Percentiles rank a stretch among this genome's conserved stretches.
phyloP scores from a whole-genome alignment of 2,888 invertebrate species.

The Aporophyla lueneburgensis region DNA sequence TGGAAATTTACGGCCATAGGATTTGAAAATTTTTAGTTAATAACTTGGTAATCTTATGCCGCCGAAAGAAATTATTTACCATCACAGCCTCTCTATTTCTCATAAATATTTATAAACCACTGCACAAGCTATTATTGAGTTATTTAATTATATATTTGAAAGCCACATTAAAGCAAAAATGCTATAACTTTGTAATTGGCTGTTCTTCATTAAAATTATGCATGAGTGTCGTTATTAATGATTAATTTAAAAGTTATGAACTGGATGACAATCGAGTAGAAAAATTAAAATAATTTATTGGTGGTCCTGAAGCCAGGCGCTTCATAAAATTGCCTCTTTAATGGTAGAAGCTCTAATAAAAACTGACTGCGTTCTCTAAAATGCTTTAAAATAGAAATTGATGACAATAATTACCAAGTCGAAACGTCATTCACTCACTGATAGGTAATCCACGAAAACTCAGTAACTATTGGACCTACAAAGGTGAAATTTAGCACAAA shows the following conservation, averaged over 20 bases:
- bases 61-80: neutral
- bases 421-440: too few species aligned
- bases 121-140: constrained; percentile 5
- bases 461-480: too few species aligned
- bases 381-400: too few species aligned
- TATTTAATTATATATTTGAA: constrained; percentile 39
- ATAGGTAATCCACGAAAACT: too few species aligned
- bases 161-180: constrained; percentile 20
- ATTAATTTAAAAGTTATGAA: neutral
- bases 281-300: neutral
- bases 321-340: neutral
- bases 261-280: neutral
- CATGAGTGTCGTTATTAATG: neutral
- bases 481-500: too few species aligned
- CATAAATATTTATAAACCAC: constrained; percentile 51
- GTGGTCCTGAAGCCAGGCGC: neutral
- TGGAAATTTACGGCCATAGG: neutral
- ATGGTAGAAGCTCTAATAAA: neutral
- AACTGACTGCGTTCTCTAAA: too few species aligned
- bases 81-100: constrained; percentile 14
- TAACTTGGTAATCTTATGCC: neutral
- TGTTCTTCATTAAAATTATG: constrained; percentile 1
- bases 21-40: neutral
- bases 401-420: neutral
- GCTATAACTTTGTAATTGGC: constrained; percentile 22